These are phyloP conservation scores for Phaonia tiefii DNA, from an alignment of 2,888 invertebrate genomes.

Conservation along the genomic window DNA sequence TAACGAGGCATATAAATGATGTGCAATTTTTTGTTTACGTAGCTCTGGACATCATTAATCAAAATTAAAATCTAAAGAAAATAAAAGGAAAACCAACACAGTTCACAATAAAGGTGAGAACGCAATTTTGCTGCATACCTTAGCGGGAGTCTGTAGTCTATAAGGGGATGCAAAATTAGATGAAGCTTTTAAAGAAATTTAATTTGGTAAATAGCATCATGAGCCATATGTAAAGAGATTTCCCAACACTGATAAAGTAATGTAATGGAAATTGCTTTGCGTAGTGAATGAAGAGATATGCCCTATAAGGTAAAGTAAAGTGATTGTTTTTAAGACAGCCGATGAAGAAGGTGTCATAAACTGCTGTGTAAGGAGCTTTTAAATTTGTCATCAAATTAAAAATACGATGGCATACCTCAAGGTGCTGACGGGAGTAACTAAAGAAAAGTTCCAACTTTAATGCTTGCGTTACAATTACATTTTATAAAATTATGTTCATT, in stretches of 20 bases:
- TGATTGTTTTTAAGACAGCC: not conserved
- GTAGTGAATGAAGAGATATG: not conserved
- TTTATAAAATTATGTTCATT: no score
- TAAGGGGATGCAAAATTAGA: not conserved
- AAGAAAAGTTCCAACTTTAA: no score
- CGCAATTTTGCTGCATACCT: not conserved
- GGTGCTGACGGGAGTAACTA: not conserved
- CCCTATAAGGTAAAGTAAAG: constrained; percentile 5
- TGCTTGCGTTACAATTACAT: no score
- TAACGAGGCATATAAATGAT: constrained; percentile 70
- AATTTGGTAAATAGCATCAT: constrained; percentile 13
- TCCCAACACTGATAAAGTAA: not conserved
- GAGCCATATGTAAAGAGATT: constrained; percentile 36
- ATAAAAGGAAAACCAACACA: constrained; percentile 25
- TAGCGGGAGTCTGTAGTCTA: not conserved
- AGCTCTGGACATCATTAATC: constrained; percentile 70
- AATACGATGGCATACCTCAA: not conserved
- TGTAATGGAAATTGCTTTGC: not conserved
- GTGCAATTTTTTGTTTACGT: constrained; percentile 53
- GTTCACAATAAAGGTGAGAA: not conserved
- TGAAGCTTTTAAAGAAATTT: constrained; percentile 20
- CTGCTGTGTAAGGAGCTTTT: not conserved
- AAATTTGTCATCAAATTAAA: not conserved
- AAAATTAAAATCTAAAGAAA: constrained; percentile 68
- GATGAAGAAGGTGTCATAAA: not conserved